Percentiles rank a stretch among this genome's conserved stretches.
Evolutionary conservation across 2,797 vertebrate species (phyloP).

Genomic region (Sebastes cheni): DNA sequence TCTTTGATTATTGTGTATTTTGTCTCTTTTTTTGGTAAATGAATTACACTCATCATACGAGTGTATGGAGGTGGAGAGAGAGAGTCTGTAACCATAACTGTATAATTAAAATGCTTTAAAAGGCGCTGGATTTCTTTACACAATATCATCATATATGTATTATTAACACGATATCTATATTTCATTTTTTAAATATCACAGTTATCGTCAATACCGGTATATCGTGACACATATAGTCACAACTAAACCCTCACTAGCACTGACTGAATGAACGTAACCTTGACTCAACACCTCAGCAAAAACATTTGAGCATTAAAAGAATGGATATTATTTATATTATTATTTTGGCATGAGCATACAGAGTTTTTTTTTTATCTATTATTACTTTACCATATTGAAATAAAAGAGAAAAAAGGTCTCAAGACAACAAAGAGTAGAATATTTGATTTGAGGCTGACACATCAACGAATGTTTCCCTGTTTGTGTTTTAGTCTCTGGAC

Average conservation of each 20-base stretch:
- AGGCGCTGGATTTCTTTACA: too few species aligned
- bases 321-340: neutral
- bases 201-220: too few species aligned
- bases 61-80: too few species aligned
- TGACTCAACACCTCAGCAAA: neutral
- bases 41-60: too few species aligned
- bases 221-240: neutral
- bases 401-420: neutral
- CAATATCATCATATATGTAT: too few species aligned
- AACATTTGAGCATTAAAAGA: neutral
- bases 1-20: too few species aligned
- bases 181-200: too few species aligned
- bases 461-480: neutral
- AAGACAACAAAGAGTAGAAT: neutral
- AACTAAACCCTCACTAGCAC: neutral
- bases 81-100: too few species aligned
- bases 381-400: neutral
- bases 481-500: constrained; percentile 88
- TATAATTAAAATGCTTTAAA: too few species aligned
- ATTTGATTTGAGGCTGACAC: neutral
- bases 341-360: neutral
- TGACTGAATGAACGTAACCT: neutral
- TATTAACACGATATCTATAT: too few species aligned
- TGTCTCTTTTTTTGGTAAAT: too few species aligned
- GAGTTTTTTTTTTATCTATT: too few species aligned